These are phyloP conservation scores for Bufo bufo DNA, from an alignment of 2,113 vertebrate species.

Conservation along the genomic window DNA sequence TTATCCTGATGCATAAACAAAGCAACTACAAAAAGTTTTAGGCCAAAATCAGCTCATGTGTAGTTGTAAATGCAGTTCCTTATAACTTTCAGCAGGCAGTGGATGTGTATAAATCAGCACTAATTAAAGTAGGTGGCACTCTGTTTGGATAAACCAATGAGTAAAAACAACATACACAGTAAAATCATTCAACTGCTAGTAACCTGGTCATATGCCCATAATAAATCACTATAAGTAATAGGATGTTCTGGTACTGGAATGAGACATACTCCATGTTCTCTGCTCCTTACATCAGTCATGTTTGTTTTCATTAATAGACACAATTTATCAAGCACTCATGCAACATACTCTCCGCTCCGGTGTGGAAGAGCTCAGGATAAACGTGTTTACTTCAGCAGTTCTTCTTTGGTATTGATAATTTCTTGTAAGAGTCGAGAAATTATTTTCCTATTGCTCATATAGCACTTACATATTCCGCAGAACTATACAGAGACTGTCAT, in stretches of 20 bases:
- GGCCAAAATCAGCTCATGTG: background rate
- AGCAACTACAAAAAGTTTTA: background rate
- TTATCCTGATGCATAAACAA: background rate
- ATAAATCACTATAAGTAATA: constrained; percentile 48
- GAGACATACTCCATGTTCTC: constrained; percentile 33
- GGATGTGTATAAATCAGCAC: constrained; percentile 18
- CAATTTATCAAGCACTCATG: background rate
- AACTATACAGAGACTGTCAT: too few relatives aligned
- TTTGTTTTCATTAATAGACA: constrained; percentile 39
- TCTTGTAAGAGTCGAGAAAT: background rate
- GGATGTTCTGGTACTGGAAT: constrained; percentile 8
- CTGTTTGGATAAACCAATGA: constrained; percentile 23
- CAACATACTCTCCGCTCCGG: background rate
- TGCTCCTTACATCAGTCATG: constrained; percentile 24
- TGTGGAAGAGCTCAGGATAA: background rate
- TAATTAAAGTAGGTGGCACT: constrained; percentile 9
- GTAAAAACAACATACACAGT: constrained; percentile 26
- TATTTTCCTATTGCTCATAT: too few relatives aligned
- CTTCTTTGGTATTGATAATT: background rate
- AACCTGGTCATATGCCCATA: background rate
- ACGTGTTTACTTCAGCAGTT: constrained; percentile 9
- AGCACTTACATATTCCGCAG: too few relatives aligned
- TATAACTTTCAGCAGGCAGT: background rate
- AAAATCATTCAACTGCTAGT: constrained; percentile 25
- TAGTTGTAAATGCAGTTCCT: background rate